Percentiles rank a stretch among this genome's conserved stretches.
phyloP scores from a whole-genome alignment of 2,113 vertebrate genomes.

The Tauraco erythrolophus region DNA sequence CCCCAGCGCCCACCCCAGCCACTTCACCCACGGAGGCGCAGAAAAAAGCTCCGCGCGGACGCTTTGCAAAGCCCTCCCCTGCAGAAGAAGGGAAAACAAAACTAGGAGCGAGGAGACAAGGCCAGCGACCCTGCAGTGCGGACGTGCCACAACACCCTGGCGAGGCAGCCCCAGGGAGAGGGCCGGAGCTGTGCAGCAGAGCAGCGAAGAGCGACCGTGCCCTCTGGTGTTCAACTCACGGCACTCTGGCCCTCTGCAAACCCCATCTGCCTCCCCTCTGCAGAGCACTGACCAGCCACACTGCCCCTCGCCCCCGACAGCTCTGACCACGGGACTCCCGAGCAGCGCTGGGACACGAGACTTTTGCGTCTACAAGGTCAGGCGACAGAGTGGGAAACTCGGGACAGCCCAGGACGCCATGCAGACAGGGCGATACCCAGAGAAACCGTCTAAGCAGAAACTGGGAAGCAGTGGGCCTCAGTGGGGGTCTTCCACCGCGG shows the following conservation, averaged over 20 bases:
- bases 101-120: background rate
- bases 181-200: background rate
- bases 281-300: background rate
- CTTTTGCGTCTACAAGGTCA: background rate
- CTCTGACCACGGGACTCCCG: background rate
- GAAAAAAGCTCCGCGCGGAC: fast-evolving
- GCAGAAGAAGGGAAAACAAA: background rate
- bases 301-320: background rate
- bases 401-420: background rate
- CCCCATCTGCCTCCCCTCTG: fast-evolving
- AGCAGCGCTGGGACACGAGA: background rate
- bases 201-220: background rate
- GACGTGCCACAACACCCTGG: background rate
- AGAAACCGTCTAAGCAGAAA: background rate
- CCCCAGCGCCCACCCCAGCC: no score
- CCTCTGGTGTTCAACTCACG: constrained; percentile 41
- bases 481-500: fast-evolving
- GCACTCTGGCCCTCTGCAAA: background rate
- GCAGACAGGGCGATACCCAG: background rate
- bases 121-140: background rate
- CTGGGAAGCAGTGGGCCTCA: background rate
- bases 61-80: background rate
- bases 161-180: background rate
- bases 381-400: fast-evolving
- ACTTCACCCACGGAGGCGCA: no score